Base-by-base conservation (phyloP, 2,797 vertebrate genomes). In the Enteromius trimaculatus region DNA sequence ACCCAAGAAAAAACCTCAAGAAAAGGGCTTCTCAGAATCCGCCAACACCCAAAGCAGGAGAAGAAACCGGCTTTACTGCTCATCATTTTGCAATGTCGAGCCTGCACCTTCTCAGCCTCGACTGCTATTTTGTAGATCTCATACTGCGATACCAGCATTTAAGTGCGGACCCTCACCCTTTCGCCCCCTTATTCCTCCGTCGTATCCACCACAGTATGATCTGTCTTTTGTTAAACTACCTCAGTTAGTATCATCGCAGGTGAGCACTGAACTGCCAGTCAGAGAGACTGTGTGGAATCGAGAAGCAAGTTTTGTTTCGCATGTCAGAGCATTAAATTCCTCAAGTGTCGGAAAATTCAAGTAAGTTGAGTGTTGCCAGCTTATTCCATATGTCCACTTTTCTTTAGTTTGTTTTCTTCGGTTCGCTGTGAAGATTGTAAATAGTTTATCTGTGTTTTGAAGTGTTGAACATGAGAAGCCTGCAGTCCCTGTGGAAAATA, bases 141-240 rank as follows among this genome's bases (percentile, higher is more conserved):
- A 1, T 34, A 19, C 26, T 49, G 8, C 47, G 17, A 64, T 86
- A 17, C 76, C 87, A 68, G 49, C 75, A 51, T 77, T 84, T 70
- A 64, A 49, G 31, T 7, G 42, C 37, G 84, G 66, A 70, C 58
- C 69, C 8, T 84, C 81, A 44, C 86, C 81, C 51, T 88, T 86
- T 71, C 58, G 0, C 0, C 2, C 66, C 42, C 13, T 87, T 1
- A 72, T 83, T 5, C 60, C 62, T 34, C 79, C 3, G 68, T 31
- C 4, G 31, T 34, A 83, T 6, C 58, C 89, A 6, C 70, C 77
- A 6, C 89, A 88, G 1, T 86, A 77, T 3, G 49, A 88, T 2
- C 5, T 93, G 31, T 91, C 92, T 0, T 44, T 91, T 23, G 85
- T 91, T 21, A 92, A 95, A 14, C 91, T 95, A 37, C 94, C 95